Base-by-base conservation (phyloP, 2,888 invertebrate species). In the Parelbella ahira region DNA sequence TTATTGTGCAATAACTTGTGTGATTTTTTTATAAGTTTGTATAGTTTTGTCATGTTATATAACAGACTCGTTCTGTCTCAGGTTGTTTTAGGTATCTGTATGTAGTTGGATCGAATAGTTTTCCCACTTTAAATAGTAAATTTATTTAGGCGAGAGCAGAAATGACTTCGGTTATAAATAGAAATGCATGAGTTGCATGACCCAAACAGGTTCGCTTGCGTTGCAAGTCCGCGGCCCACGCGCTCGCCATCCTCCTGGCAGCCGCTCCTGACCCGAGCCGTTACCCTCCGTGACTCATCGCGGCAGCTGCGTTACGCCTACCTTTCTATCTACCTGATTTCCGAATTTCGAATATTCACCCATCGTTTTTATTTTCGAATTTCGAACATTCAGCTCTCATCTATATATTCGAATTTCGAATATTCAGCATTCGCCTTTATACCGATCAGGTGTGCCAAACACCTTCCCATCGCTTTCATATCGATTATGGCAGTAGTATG, bases 121-220 rank as follows among this genome's bases (percentile, higher is more conserved):
- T 15, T 3, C 50, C 41, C 44, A 29, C 62, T 72, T 67, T 64
- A 68, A 68, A 73, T 73, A 70, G 67, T 56, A 53, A 63, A 70
- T 48, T n/a, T 56, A 58, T 61, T 56, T 58, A 49, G 60, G 60
- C 61, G 65, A 69, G 69, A 74, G 71, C 76, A 74, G 68, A 68
- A 69, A 67, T 66, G 57, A 62, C 59, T n/a, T 54, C 50, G 60
- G 72, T 62, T 83, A 81, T 77, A 77, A 81, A 82, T 82, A 81
- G 76, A 75, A 66, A 60, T 58, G 68, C 71, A 73, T 67, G 71
- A 74, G 79, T 78, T 82, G 76, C 70, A 76, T 77, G 78, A 79
- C 79, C 78, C 68, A 76, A 84, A 84, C 84, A 78, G 83, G 84
- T 84, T 86, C 69, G 68, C 65, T 61, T n/a, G n/a, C n/a, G 58